A percentile compares a stretch with the other conserved stretches of the same genome.
phyloP scores from a whole-genome alignment of 2,888 invertebrate species.

The Imbricaverruca yamaguchii region DNA sequence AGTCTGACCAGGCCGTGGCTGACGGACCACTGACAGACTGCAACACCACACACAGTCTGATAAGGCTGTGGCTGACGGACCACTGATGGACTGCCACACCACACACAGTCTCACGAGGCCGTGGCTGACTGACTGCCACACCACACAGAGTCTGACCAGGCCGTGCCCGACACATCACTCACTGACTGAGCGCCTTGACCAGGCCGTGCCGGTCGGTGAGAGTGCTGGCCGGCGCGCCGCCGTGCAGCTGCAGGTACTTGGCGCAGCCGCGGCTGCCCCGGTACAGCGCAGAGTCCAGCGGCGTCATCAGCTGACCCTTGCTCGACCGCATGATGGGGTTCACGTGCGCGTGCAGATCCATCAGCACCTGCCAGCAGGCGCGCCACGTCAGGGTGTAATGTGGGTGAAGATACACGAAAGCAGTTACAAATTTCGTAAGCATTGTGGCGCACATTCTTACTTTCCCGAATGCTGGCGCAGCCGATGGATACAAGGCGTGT shows the following conservation, averaged over 20 bases:
- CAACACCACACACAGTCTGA: too few relatives aligned
- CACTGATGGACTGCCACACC: not conserved
- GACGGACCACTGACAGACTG: conserved; percentile 28
- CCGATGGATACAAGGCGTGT: too few relatives aligned
- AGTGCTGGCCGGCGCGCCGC: conserved; percentile 71
- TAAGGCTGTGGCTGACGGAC: too few relatives aligned
- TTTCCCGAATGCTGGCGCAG: too few relatives aligned
- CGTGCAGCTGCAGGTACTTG: conserved; percentile 83
- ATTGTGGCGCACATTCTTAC: too few relatives aligned
- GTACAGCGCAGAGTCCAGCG: conserved; percentile 81
- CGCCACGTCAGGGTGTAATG: too few relatives aligned
- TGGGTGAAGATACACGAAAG: too few relatives aligned
- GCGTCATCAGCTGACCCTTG: conserved; percentile 77
- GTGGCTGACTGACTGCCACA: too few relatives aligned
- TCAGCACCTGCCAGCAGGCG: conserved; percentile 41
- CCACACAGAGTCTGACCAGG: too few relatives aligned
- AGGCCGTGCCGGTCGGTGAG: conserved; percentile 42
- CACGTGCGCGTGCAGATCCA: conserved; percentile 75
- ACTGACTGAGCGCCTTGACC: conserved; percentile 34
- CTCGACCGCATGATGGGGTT: conserved; percentile 75
- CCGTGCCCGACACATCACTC: not conserved
- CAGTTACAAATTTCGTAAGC: too few relatives aligned
- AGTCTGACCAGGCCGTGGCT: too few relatives aligned
- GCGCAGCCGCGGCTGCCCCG: conserved; percentile 82
- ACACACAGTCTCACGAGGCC: too few relatives aligned